phyloP scores from a whole-genome alignment of 2,113 vertebrate genomes.

The Paradoxurus hermaphroditus region DNA sequence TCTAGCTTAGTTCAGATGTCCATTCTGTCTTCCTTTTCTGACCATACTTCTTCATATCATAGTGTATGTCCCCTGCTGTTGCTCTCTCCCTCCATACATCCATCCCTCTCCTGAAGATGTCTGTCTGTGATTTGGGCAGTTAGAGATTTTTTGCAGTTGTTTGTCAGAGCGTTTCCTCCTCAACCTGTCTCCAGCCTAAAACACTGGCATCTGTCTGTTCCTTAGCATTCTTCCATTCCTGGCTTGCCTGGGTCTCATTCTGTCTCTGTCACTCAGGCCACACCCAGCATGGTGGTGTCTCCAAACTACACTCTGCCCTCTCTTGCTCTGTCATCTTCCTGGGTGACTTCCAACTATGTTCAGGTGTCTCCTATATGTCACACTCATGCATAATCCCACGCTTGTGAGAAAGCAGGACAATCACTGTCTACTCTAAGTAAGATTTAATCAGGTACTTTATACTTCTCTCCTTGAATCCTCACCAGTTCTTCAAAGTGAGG shows the following conservation, averaged over 20 bases:
- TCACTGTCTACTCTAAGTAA: neutral
- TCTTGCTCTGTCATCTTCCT: neutral
- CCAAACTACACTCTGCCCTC: neutral
- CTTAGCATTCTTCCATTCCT: neutral
- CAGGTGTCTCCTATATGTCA: neutral
- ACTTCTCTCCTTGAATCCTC: neutral
- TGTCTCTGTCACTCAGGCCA: neutral
- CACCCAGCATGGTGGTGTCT: neutral
- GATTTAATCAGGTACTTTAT: neutral
- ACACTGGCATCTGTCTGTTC: neutral
- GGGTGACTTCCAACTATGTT: neutral
- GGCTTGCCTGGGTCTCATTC: neutral
- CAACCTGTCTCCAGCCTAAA: neutral
- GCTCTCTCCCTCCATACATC: neutral
- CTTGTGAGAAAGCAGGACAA: neutral
- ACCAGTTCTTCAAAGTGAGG: neutral
- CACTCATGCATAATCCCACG: neutral
- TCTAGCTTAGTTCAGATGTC: neutral
- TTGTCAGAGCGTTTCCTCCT: neutral
- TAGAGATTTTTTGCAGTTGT: neutral
- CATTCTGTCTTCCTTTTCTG: neutral
- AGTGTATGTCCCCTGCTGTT: accelerated
- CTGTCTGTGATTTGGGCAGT: neutral
- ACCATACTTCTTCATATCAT: neutral
- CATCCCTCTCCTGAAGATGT: neutral